Evolutionary conservation across 2,888 invertebrate genomes (phyloP), one percentile per base, ranked within the genome.

Genomic region (Drosophila siamana): DNA sequence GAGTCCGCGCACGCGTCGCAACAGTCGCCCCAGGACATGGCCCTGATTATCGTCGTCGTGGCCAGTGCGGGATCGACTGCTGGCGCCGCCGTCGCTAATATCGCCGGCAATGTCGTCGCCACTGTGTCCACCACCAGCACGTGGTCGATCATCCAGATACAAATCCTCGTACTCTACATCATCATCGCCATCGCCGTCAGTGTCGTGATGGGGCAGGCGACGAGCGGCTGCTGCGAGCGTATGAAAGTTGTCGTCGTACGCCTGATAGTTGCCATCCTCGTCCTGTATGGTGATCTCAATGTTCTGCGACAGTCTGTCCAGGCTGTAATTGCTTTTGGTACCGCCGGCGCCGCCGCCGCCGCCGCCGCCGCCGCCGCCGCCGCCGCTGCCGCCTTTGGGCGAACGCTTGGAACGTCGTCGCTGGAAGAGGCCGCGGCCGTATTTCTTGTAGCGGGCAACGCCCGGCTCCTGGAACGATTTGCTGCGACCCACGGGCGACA

Each of bases 401-500:
- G 86, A 83, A 48, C 88, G 89, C 68, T 91, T 92, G 11, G 91
- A 91, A 30, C 90, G 91, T 1, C 92, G 86, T 1, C 92, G 89
- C 43, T 90, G 91, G 60, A 92, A 92, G 55, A 92, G 80, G 0
- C 81, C 83, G 22, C 92, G 88, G 13, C 90, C 86, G 47, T 91
- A 91, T 66, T 91, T 91, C 74, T 90, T 90, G 41, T 84, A 80
- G 2, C 89, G 81, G 3, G 80, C 41, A 2, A 90, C 84, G 50
- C 91, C 90, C 28, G 91, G 88, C 65, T 92, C 92, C 80, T 92
- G 92, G 78, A 92, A 92, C n/a, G 92, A 92, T 74, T 92, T 91
- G 77, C 92, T 92, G 33, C 92, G 90, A 0, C 88, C 86, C 41
- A 92, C 92, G 13, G 90, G 86, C 13, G 90, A 88, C 4, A 87